Base-by-base conservation (phyloP, 2,113 vertebrate species). In the Arenaria interpres region DNA sequence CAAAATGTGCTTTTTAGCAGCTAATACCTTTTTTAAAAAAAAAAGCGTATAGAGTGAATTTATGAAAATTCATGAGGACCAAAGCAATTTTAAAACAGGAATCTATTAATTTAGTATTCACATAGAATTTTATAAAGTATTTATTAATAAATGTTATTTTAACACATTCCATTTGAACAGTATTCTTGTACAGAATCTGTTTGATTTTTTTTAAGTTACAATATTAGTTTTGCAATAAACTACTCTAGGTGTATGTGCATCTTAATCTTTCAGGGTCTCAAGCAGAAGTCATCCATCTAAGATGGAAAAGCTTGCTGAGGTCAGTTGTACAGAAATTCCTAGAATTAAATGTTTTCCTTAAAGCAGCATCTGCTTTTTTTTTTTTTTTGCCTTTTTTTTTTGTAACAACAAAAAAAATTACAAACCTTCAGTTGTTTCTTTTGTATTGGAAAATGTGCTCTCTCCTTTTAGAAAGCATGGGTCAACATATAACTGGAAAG, bases 91-190 rank as follows among this genome's bases (percentile, higher is more conserved):
- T 97, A 97, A 98, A 98, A 97, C 98, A 98, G 98, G 98, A 98
- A 98, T 98, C 98, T 98, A 98, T 98, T 98, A 98, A 98, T 98
- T 98, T 98, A 97, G 97, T 97, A 94, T 97, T 98, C 97, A 94
- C 95, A 97, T 97, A 98, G 98, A 98, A 98, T 98, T 98, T 98
- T 98, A 98, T 98, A 98, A 98, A 97, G 97, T 98, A 98, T 98
- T 98, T 98, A 98, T 98, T 98, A 98, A 98, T 98, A 98, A 98
- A 98, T 98, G 97, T 98, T 98, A 98, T 98, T 98, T 98, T 98
- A 98, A 97, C 98, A 98, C 98, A 98, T 98, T 98, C 98, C 98
- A 98, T 98, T 98, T 98, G 97, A 98, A 97, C 98, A 98, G 98
- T 98, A 98, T 98, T 98, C 97, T 98, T 98, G 98, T 97, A 93